A percentile compares a stretch with the other conserved stretches of the same genome.
These are phyloP conservation scores for Acromyrmex echinatior DNA, from an alignment of 1,140 invertebrate species.

Conservation along the genomic window DNA sequence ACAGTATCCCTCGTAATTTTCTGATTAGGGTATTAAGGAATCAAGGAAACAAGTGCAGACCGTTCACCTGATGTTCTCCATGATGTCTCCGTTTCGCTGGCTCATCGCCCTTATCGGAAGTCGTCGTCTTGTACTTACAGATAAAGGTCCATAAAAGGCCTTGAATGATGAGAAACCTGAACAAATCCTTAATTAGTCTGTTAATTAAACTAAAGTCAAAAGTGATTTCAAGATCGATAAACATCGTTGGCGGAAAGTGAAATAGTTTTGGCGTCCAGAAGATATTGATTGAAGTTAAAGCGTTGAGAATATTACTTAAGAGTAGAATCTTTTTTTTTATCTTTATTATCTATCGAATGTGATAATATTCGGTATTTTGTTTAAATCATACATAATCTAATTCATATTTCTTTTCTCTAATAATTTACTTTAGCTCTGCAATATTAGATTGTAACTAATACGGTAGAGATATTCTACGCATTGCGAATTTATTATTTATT, in stretches of 20 bases:
- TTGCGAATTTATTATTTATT: not conserved
- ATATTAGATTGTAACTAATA: not conserved
- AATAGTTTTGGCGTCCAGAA: not conserved
- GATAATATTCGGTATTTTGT: not conserved
- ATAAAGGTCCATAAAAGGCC: slow-evolving; percentile 65
- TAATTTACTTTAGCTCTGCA: not conserved
- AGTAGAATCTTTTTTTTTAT: not conserved
- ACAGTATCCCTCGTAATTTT: slow-evolving; percentile 38
- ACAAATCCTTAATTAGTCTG: slow-evolving; percentile 65
- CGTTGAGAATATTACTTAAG: slow-evolving; percentile 14
- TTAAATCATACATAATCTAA: not conserved
- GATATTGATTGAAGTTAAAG: not conserved
- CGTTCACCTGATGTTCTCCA: not conserved
- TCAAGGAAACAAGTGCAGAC: slow-evolving; percentile 49
- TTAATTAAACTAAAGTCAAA: slow-evolving; percentile 64
- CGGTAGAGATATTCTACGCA: not conserved
- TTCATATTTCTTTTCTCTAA: not conserved
- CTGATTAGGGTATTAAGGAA: slow-evolving; percentile 67
- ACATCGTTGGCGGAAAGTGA: slow-evolving; percentile 40
- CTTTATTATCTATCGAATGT: not conserved
- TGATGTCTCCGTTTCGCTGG: slow-evolving; percentile 48
- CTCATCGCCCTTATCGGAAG: slow-evolving; percentile 61
- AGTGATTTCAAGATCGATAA: slow-evolving; percentile 26
- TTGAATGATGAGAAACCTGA: not conserved
- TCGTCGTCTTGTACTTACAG: slow-evolving; percentile 27